Evolutionary conservation across 2,888 invertebrate species (phyloP), one percentile per base, ranked within the genome.

Genomic region (Drosophila kambysellisi): DNA sequence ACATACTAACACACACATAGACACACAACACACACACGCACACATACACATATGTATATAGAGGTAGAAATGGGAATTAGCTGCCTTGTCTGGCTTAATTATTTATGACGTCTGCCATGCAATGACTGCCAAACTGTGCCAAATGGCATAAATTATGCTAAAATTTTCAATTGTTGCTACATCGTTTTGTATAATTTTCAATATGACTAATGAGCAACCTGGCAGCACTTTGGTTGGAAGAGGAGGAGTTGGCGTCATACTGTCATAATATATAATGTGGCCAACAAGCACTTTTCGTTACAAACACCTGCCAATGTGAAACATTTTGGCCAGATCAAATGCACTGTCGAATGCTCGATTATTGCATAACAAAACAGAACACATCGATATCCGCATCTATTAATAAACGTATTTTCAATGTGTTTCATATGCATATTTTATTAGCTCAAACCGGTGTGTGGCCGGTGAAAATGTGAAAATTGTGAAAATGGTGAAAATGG

Each of bases 121-220:
- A 89, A 65, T 89, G 56, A 35, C 74, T 85, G 70, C 57, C 74
- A 88, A 84, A 87, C 82, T 82, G 63, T 67, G 33, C 62, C 62
- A 62, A 54, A 9, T 33, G 25, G 70, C 74, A 88, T 90, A 80
- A 88, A 88, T 85, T 85, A 85, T 88, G 89, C 83, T 33, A 75
- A 56, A 65, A 58, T 69, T 71, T 74, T 57, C 64, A 70, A 83
- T 77, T 81, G 70, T 77, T 81, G 70, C 73, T 66, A 54, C 63
- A 70, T 53, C 67, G 70, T 71, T 78, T 88, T 86, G 70, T 76
- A 69, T 74, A 69, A 80, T 90, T 83, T 85, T 70, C 86, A 90
- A 90, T 86, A 76, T 65, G 43, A 29, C 81, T 76, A 86, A 90
- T 86, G 74, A 85, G 89, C 69, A 66, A 46, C 46, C 61, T 12